Percentiles rank a stretch among this genome's conserved stretches.
Evolutionary conservation across 2,888 invertebrate genomes (phyloP).

Genomic region (Rhagonycha fulva): DNA sequence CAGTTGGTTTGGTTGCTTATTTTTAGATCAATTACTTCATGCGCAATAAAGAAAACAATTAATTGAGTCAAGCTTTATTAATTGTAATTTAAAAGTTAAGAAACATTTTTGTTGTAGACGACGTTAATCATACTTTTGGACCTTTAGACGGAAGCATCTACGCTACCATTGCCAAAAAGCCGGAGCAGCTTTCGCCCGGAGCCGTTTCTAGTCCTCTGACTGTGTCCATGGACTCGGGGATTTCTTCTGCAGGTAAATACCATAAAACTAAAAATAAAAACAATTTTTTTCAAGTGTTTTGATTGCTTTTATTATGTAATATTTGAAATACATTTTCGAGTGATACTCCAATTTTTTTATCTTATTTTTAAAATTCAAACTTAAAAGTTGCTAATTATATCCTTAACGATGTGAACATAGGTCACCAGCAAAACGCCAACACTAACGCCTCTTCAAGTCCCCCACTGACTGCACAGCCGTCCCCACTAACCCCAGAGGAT

Average conservation of each 20-base stretch:
- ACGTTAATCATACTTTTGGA: slow-evolving; percentile 78
- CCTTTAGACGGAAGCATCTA: slow-evolving; percentile 90
- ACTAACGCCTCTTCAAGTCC: slow-evolving; percentile 55
- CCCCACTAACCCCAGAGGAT: slow-evolving; percentile 57
- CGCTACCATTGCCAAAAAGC: slow-evolving; percentile 67
- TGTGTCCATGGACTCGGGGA: slow-evolving; percentile 90
- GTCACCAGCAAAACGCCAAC: slow-evolving; percentile 56
- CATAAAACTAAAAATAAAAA: no score
- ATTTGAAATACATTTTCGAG: background rate
- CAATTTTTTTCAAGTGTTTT: background rate
- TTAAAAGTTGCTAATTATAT: background rate
- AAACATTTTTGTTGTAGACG: slow-evolving; percentile 56
- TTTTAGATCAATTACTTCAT: slow-evolving; percentile 25
- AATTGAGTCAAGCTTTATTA: slow-evolving; percentile 3
- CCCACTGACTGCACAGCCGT: slow-evolving; percentile 54
- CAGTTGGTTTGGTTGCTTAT: slow-evolving; percentile 10
- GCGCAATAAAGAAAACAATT: slow-evolving; percentile 18
- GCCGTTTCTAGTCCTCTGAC: slow-evolving; percentile 74
- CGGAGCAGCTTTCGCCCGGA: slow-evolving; percentile 54
- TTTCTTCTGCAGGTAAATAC: slow-evolving; percentile 70
- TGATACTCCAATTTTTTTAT: background rate
- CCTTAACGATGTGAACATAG: slow-evolving; percentile 38
- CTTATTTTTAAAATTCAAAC: background rate
- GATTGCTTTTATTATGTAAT: background rate
- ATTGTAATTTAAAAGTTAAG: slow-evolving; percentile 4